phyloP scores from a whole-genome alignment of 2,797 vertebrate species.

The Amniataba percoides region DNA sequence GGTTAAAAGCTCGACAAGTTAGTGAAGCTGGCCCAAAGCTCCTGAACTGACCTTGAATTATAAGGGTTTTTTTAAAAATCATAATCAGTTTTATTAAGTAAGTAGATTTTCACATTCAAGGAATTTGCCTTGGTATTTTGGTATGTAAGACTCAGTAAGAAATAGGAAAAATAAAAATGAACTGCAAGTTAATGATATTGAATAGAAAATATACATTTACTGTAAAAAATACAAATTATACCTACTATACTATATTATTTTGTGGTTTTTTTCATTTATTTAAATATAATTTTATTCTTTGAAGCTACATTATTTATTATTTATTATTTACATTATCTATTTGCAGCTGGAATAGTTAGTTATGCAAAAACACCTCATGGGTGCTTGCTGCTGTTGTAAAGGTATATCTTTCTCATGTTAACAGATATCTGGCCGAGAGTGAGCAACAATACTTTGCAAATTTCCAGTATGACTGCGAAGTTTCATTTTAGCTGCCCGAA shows the following conservation, averaged over 20 bases:
- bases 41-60: not conserved
- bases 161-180: too few relatives aligned
- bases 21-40: too few relatives aligned
- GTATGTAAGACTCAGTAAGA: too few relatives aligned
- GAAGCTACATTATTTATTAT: not conserved
- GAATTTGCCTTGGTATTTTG: too few relatives aligned
- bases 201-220: too few relatives aligned
- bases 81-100: too few relatives aligned
- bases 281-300: conserved; percentile 1
- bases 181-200: too few relatives aligned
- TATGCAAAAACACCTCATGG: not conserved
- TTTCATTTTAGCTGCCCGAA: conserved; percentile 16
- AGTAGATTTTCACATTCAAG: too few relatives aligned
- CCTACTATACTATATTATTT: too few relatives aligned
- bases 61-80: not conserved
- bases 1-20: not conserved
- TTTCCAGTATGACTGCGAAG: not conserved
- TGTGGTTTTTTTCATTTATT: not conserved
- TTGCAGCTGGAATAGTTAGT: not conserved
- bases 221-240: too few relatives aligned
- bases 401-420: not conserved
- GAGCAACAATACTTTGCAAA: not conserved
- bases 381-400: not conserved
- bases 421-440: not conserved
- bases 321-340: too few relatives aligned